Percentiles rank a stretch among this genome's conserved stretches.
phyloP scores from a whole-genome alignment of 2,113 vertebrate species.

The Nothoprocta pentlandii region DNA sequence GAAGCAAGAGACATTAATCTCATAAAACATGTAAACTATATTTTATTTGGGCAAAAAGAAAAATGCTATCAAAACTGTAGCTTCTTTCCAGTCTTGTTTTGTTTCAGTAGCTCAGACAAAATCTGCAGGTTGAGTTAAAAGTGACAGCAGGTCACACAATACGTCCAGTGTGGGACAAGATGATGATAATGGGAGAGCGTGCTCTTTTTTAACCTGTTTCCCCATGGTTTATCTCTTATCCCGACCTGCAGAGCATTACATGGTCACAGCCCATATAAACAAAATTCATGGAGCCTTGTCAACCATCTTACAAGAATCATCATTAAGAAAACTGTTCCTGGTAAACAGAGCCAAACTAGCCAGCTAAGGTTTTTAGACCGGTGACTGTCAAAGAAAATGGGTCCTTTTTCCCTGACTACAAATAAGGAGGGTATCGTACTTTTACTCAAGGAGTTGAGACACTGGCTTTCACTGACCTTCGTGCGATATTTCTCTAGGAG shows the following conservation, averaged over 20 bases:
- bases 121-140: not conserved
- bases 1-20: slow-evolving; percentile 73
- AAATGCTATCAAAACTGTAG: slow-evolving; percentile 24
- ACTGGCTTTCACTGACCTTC: not conserved
- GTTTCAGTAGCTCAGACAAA: not conserved
- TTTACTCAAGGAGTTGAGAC: not conserved
- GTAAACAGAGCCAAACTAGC: not conserved
- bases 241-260: not conserved
- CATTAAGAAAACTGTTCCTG: not conserved
- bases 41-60: slow-evolving; percentile 32
- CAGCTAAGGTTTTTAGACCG: not conserved
- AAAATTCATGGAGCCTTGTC: not conserved
- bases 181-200: not conserved
- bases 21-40: slow-evolving; percentile 63
- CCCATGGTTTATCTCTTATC: not conserved
- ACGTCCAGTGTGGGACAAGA: not conserved
- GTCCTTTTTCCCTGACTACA: not conserved
- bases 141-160: not conserved
- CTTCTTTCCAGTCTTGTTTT: slow-evolving; percentile 22
- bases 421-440: not conserved
- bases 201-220: not conserved
- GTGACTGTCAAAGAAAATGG: not conserved
- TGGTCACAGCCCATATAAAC: not conserved
- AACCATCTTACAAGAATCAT: not conserved
- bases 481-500: not conserved